A percentile compares a stretch with the other conserved stretches of the same genome.
These are phyloP conservation scores for Drosophila niveifrons DNA, from an alignment of 2,888 invertebrate species.

Conservation along the genomic window DNA sequence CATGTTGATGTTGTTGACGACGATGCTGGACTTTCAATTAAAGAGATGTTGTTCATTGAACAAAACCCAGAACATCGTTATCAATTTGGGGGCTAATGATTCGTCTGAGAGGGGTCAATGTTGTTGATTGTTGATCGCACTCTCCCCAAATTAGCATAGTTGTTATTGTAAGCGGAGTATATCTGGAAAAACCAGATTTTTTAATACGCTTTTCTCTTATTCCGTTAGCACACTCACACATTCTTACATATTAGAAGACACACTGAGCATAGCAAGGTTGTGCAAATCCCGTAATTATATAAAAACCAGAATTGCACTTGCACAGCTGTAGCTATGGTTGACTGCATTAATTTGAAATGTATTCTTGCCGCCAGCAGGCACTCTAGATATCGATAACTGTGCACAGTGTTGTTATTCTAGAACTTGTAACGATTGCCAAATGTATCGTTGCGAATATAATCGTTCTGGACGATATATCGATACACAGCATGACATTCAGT, in stretches of 20 bases:
- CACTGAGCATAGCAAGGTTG: neutral
- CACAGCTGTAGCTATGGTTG: neutral
- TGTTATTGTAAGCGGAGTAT: conserved; percentile 7
- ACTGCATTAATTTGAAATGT: neutral
- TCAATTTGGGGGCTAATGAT: conserved; percentile 15
- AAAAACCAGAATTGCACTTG: neutral
- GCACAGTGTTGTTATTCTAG: conserved; percentile 9
- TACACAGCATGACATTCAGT: conserved; percentile 83
- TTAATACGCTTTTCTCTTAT: conserved; percentile 4
- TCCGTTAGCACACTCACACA: neutral
- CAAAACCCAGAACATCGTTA: conserved; percentile 28
- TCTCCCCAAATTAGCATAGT: conserved; percentile 19
- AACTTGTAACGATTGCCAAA: conserved; percentile 2
- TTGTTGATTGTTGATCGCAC: conserved; percentile 16
- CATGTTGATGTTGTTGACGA: conserved; percentile 20
- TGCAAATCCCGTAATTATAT: neutral
- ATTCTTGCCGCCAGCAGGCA: neutral
- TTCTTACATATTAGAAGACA: neutral
- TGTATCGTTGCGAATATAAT: conserved; percentile 29
- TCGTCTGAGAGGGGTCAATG: conserved; percentile 34
- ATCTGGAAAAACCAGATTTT: conserved; percentile 30
- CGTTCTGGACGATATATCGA: conserved; percentile 48
- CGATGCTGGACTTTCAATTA: neutral
- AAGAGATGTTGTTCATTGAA: conserved; percentile 6
- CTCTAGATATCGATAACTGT: conserved; percentile 19